Base-by-base conservation (phyloP, 2,113 vertebrate genomes). In the Bathybates hornii region DNA sequence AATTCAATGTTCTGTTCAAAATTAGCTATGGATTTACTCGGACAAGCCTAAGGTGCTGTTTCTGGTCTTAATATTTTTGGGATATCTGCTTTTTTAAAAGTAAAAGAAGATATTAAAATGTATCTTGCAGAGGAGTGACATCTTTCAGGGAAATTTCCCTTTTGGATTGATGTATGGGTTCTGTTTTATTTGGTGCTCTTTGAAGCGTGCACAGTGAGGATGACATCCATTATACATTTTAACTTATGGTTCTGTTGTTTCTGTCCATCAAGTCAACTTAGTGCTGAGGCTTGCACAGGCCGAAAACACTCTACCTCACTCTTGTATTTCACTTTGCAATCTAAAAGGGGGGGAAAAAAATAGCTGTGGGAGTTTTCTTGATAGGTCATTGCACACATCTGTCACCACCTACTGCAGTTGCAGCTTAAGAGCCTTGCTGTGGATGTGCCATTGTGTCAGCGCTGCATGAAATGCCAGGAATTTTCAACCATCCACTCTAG, bases 371-470 rank as follows among this genome's bases (percentile, higher is more conserved):
- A 93, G 88, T 91, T 92, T 92, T 91, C 87, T 92, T 87, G 91
- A 93, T 94, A 95, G 94, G 94, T 96, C 94, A 94, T 88, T 93
- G 95, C 91, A 94, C 95, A 95, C 91, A 94, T 95, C 94, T 95
- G 92, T 94, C 95, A 90, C 91, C 91, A 88, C 93, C 87, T 85
- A 87, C 88, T 90, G 89, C 86, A 86, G 86, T 57, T 48, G 83
- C 88, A 87, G 90, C 94, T 93, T 95, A 93, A 94, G 92, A 95
- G 94, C 93, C 89, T 83, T 5, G 89, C 87, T 85, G 81, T 7
- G 10, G 87, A 94, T 92, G 91, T 87, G 87, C 86, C 54, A 21
- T 19, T 17, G 85, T 87, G 89, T 89, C 85, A 81, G 80, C 83
- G 17, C 29, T 38, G 87, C 80, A 86, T 82, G 81, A 91, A 86